Conservation (phyloP, 2,797 vertebrate genomes). For the Carapus acus region DNA sequence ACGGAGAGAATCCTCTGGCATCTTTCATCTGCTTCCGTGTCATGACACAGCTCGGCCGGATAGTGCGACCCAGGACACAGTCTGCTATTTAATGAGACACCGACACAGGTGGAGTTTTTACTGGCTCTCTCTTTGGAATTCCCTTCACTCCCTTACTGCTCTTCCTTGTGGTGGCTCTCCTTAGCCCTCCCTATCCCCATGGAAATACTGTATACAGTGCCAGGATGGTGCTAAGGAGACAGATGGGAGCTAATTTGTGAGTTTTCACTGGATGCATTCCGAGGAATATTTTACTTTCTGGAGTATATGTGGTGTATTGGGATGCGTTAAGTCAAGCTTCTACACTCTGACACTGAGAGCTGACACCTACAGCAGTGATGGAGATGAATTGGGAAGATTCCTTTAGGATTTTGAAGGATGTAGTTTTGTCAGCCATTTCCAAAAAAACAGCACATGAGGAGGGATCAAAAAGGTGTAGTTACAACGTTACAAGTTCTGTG, state of each 20-base stretch:
- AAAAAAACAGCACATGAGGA: too few species aligned
- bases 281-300: slow-evolving; percentile 46
- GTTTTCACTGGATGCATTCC: slow-evolving; percentile 43
- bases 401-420: slow-evolving; percentile 9
- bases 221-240: slow-evolving; percentile 54
- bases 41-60: slow-evolving; percentile 4
- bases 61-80: slow-evolving; percentile 6
- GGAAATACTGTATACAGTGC: too few species aligned
- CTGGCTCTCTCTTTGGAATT: slow-evolving; percentile 11
- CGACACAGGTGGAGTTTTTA: slow-evolving; percentile 24
- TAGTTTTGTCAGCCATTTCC: too few species aligned
- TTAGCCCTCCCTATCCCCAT: slow-evolving; percentile 25
- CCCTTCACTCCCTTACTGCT: slow-evolving; percentile 6
- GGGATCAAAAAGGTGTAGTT: too few species aligned
- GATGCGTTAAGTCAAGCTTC: slow-evolving; percentile 44
- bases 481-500: too few species aligned
- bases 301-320: slow-evolving; percentile 36
- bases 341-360: slow-evolving; percentile 35
- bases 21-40: slow-evolving; percentile 6
- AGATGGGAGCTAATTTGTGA: slow-evolving; percentile 49
- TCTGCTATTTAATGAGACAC: slow-evolving; percentile 31
- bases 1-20: too few species aligned
- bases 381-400: slow-evolving; percentile 26
- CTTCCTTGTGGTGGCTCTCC: background rate
- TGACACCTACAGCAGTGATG: slow-evolving; percentile 13